A percentile compares a stretch with the other conserved stretches of the same genome.
Conservation (phyloP, 37 sponge, comb jelly and placozoan species). For the Agelas oroides region DNA sequence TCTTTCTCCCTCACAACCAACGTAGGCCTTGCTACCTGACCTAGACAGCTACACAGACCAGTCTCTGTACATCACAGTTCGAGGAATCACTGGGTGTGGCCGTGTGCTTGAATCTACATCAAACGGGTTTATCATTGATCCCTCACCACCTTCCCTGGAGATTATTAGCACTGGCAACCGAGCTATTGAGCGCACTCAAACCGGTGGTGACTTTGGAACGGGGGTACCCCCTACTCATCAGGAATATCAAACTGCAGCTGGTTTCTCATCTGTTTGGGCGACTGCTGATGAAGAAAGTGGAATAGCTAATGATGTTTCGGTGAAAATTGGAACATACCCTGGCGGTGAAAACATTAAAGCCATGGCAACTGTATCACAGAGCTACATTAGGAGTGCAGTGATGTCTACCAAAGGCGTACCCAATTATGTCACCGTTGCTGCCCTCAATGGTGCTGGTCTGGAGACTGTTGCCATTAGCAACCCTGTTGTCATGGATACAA, state of each 20-base stretch:
- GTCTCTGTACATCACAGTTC: constrained; percentile 62
- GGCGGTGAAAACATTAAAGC: constrained; percentile 68
- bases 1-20: too few relatives aligned
- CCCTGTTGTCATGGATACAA: constrained; percentile 68
- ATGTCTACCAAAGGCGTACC: constrained; percentile 49
- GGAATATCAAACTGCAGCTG: constrained; percentile 37
- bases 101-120: constrained; percentile 65
- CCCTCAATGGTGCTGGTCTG: constrained; percentile 60
- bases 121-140: constrained; percentile 81
- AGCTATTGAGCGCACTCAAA: constrained; percentile 54
- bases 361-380: not conserved
- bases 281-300: constrained; percentile 56
- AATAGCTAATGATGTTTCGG: not conserved
- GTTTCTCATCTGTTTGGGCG: constrained; percentile 52
- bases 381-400: constrained; percentile 25
- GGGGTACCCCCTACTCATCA: not conserved
- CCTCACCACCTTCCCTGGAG: constrained; percentile 66
- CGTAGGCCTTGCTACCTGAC: constrained; percentile 13
- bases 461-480: constrained; percentile 31
- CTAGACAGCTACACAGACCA: constrained; percentile 13
- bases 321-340: constrained; percentile 73
- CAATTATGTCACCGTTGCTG: constrained; percentile 69
- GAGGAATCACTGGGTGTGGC: constrained; percentile 74
- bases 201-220: not conserved
- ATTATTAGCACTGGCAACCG: constrained; percentile 46